phyloP scores from a whole-genome alignment of 2,113 vertebrate genomes.

The Myiagra hebetior region DNA sequence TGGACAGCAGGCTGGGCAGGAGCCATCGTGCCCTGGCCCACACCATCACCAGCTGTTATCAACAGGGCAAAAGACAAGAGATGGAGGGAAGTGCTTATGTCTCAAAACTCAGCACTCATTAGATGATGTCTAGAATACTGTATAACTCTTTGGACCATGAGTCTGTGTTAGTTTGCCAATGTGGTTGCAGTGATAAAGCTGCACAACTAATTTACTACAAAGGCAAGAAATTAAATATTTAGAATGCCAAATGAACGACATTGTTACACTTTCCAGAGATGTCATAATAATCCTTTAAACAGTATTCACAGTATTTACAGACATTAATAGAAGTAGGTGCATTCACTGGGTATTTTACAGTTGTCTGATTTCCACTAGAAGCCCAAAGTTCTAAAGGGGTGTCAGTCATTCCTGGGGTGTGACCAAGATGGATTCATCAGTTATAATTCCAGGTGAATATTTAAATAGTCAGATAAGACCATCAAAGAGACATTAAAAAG shows the following conservation, averaged over 20 bases:
- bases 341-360: too few relatives aligned
- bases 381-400: not conserved
- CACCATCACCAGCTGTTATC: fast-evolving
- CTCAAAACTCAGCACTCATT: not conserved
- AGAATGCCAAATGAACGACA: too few relatives aligned
- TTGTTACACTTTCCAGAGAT: too few relatives aligned
- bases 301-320: too few relatives aligned
- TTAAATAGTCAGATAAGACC: not conserved
- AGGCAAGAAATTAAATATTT: too few relatives aligned
- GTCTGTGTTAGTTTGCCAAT: too few relatives aligned
- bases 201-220: too few relatives aligned
- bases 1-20: not conserved
- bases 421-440: not conserved
- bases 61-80: not conserved
- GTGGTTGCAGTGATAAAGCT: too few relatives aligned
- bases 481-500: not conserved
- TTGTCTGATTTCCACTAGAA: too few relatives aligned
- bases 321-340: too few relatives aligned
- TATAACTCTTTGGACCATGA: too few relatives aligned
- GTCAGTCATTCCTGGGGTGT: not conserved
- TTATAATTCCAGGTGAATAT: not conserved
- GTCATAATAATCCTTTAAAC: too few relatives aligned
- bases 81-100: not conserved
- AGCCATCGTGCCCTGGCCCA: not conserved
- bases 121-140: not conserved